These are phyloP conservation scores for Axinella damicornis DNA, from an alignment of 37 sponge, comb jelly and placozoan genomes.

Conservation along the genomic window DNA sequence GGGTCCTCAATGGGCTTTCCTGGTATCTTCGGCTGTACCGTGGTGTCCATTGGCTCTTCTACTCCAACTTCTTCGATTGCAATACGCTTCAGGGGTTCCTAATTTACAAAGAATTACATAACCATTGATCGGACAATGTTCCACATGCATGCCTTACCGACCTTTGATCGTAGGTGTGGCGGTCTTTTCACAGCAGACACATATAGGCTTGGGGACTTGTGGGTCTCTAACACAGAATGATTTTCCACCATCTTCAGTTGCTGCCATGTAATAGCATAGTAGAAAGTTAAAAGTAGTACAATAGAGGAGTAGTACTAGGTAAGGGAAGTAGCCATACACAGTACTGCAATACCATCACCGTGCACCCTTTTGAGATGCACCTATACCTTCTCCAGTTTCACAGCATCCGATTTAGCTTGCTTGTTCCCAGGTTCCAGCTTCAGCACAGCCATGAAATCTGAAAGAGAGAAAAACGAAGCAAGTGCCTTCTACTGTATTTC, in stretches of 20 bases:
- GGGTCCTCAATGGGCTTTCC: neutral
- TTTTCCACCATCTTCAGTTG: neutral
- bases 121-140: too few relatives aligned
- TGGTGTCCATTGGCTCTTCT: neutral
- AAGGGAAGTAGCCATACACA: too few relatives aligned
- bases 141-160: neutral
- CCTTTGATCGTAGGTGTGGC: conserved; percentile 78
- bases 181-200: conserved; percentile 74
- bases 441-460: conserved; percentile 73
- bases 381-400: conserved; percentile 48
- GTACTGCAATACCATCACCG: too few relatives aligned
- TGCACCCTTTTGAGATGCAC: too few relatives aligned
- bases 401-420: conserved; percentile 65
- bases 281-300: too few relatives aligned
- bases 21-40: neutral
- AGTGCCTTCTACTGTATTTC: neutral
- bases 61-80: conserved; percentile 66
- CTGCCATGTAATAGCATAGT: neutral
- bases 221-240: too few relatives aligned
- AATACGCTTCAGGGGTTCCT: conserved; percentile 77
- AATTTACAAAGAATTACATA: neutral
- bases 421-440: conserved; percentile 79
- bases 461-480: neutral
- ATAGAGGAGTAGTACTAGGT: too few relatives aligned
- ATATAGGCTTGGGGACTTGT: neutral